These are phyloP conservation scores for Astur gentilis DNA, from an alignment of 2,113 vertebrate species.

Conservation along the genomic window DNA sequence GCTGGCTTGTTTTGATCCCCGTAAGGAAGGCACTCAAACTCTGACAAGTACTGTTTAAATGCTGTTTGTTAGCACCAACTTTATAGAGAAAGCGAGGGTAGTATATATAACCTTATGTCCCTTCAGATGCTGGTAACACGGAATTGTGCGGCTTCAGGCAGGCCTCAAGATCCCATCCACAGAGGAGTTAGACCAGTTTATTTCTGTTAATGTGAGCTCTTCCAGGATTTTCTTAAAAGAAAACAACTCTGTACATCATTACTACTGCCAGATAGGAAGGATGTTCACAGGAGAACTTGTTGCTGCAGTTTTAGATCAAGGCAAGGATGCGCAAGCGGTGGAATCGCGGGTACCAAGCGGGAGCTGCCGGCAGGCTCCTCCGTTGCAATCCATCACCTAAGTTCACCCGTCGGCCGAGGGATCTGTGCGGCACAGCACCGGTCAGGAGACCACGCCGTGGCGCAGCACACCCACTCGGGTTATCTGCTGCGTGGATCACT, in stretches of 20 bases:
- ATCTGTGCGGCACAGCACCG: fast-evolving
- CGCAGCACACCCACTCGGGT: fast-evolving
- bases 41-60: background rate
- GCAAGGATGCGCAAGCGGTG: background rate
- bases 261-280: background rate
- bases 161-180: background rate
- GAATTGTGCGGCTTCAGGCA: background rate
- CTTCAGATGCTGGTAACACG: background rate
- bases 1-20: background rate
- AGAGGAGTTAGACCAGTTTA: background rate
- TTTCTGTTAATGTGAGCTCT: background rate
- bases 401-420: background rate
- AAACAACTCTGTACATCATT: background rate
- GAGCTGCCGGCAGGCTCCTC: background rate
- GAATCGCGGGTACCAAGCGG: fast-evolving
- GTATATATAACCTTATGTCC: background rate
- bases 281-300: background rate
- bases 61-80: background rate
- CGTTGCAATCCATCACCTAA: fast-evolving
- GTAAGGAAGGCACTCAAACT: background rate
- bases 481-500: background rate
- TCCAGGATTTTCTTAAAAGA: background rate
- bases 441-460: background rate
- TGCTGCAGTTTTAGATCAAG: background rate
- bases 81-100: background rate